Base-by-base conservation (phyloP, 2,888 invertebrate genomes). In the Oxytorus armatus region DNA sequence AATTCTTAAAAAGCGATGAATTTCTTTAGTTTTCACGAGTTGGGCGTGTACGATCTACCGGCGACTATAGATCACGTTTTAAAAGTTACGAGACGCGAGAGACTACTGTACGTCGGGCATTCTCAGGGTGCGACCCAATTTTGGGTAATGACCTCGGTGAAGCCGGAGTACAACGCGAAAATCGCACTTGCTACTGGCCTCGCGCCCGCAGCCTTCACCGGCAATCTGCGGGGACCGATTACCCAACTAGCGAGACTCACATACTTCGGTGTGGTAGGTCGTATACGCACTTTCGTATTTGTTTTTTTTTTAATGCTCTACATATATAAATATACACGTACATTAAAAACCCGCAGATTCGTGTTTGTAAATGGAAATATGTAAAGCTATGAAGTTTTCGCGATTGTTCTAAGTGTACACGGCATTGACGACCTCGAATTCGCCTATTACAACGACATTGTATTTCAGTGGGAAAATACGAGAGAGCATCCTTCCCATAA, bases 51-150 rank as follows among this genome's bases (percentile, higher is more conserved):
- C 84, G 95, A 95, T 87, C 86, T 94, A 25, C 94, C 94, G 0
- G 93, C 94, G 0, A 93, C 92, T 88, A 90, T 94, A 51, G 92
- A 94, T 85, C 92, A 93, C 85, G 92, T 93, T 16, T 86, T 94
- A 33, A 83, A 84, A 0, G 82, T 81, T 5, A 93, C 94, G 0
- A 88, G 91, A 2, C 88, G 89, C 16, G 72, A 88, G n/a, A 88
- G 90, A 59, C 79, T 95, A 0, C 90, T 91, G 65, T 94, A 93
- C 88, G 89, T 94, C 29, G 94, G 94, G 5, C 94, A 94, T 87
- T 94, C 93, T 0, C 94, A 94, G 89, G 94, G 94, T 29, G 92
- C 93, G 16, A 91, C 92, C 14, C 89, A 90, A 42, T 92, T 92
- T 77, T 92, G 89, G 85, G 92, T 92, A 73, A 88, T 89, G 88